Conservation (phyloP, 2,797 vertebrate species). For the Lithobates pipiens region DNA sequence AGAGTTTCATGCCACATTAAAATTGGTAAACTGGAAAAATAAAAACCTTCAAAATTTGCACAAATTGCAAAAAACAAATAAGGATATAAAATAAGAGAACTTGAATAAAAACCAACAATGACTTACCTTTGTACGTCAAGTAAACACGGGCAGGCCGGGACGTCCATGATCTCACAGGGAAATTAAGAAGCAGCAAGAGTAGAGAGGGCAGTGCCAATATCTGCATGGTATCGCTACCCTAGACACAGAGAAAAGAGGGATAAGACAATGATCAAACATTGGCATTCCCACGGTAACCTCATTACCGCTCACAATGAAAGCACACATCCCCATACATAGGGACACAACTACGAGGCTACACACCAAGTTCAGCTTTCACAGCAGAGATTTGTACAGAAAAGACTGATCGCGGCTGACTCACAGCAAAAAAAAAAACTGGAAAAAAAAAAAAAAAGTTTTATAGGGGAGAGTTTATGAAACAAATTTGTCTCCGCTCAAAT, state of each 20-base stretch:
- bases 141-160: conserved; percentile 51
- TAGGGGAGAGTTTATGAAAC: not conserved
- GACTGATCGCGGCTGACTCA: conserved; percentile 1
- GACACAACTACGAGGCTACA: not conserved
- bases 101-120: not conserved
- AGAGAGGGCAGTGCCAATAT: conserved; percentile 34
- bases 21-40: too few relatives aligned
- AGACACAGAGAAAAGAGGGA: conserved; percentile 6
- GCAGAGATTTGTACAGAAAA: conserved; percentile 7
- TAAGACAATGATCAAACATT: conserved; percentile 23
- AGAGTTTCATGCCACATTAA: too few relatives aligned
- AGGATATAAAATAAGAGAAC: too few relatives aligned
- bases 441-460: not conserved
- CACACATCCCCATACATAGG: not conserved
- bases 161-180: conserved; percentile 23
- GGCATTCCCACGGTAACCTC: conserved; percentile 29
- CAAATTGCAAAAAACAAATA: too few relatives aligned
- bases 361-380: conserved; percentile 7
- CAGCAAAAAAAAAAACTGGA: not conserved
- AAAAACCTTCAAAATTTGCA: too few relatives aligned
- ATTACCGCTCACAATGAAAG: conserved; percentile 9
- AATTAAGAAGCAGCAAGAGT: conserved; percentile 47
- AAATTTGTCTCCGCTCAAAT: conserved; percentile 15
- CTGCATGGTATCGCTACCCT: conserved; percentile 52
- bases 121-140: conserved; percentile 59